A percentile compares a stretch with the other conserved stretches of the same genome.
These are phyloP conservation scores for Piaya cayana DNA, from an alignment of 2,113 vertebrate genomes.

Conservation along the genomic window DNA sequence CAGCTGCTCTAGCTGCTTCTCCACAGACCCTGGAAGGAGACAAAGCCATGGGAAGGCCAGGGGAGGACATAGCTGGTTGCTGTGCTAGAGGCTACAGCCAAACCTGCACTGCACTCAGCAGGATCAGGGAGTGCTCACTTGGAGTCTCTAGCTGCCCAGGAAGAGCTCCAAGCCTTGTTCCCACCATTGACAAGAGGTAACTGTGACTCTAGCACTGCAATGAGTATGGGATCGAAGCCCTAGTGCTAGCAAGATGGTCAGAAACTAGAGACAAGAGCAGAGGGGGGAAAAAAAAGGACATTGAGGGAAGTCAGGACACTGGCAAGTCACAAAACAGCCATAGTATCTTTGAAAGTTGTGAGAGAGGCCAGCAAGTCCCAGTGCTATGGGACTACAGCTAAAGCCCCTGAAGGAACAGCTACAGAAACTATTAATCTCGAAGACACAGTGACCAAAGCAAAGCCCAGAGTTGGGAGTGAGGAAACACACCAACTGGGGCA, in stretches of 20 bases:
- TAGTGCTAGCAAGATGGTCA: not conserved
- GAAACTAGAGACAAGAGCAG: not conserved
- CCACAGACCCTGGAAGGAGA: not conserved
- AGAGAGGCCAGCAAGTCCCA: not conserved
- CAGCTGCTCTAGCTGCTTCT: not conserved
- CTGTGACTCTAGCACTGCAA: rapidly evolving
- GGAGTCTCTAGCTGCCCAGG: not conserved
- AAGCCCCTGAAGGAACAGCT: not conserved
- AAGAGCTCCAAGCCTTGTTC: not conserved
- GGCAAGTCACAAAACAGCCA: not conserved
- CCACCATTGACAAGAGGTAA: not conserved
- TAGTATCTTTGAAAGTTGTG: not conserved
- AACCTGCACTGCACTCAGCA: not conserved
- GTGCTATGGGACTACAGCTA: not conserved
- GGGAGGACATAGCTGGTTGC: not conserved
- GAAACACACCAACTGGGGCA: not conserved
- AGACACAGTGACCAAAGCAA: not conserved
- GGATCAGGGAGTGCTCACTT: not conserved
- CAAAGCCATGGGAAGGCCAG: not conserved
- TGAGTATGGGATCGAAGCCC: not conserved
- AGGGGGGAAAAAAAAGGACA: not conserved
- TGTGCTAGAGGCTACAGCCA: rapidly evolving
- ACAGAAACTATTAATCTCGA: not conserved
- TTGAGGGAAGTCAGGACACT: not conserved
- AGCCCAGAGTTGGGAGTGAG: not conserved